Evolutionary conservation across 2,888 invertebrate genomes (phyloP).

Genomic region (Myopa testacea): DNA sequence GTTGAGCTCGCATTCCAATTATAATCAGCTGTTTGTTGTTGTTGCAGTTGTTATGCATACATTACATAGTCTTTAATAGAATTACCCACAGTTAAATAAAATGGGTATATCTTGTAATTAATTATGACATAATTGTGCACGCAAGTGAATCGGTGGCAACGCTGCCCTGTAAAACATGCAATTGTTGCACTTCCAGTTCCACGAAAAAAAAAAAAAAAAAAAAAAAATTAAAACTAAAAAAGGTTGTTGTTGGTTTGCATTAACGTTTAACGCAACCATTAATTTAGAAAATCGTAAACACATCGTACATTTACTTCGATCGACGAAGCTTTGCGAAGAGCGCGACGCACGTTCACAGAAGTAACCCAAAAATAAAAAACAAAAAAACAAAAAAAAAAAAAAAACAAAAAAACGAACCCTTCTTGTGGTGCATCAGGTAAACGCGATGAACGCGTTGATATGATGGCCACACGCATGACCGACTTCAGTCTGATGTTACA

Average conservation of each 20-base stretch:
- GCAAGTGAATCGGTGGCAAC: slow-evolving; percentile 15
- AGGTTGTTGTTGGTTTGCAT: slow-evolving; percentile 49
- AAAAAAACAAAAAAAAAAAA: background rate
- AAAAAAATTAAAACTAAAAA: background rate
- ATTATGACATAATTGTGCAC: slow-evolving; percentile 11
- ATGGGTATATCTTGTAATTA: background rate
- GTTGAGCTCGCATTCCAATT: background rate
- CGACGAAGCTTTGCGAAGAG: background rate
- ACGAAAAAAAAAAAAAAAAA: too few relatives aligned
- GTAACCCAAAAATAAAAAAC: background rate
- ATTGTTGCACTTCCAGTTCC: background rate
- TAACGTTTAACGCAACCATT: slow-evolving; percentile 57
- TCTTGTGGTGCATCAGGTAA: too few relatives aligned
- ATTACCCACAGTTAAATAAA: background rate
- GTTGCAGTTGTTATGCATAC: too few relatives aligned
- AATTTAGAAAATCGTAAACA: slow-evolving; percentile 64
- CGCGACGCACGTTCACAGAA: background rate
- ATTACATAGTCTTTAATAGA: background rate
- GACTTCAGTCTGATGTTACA: too few relatives aligned
- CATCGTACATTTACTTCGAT: slow-evolving; percentile 61
- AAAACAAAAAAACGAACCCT: too few relatives aligned
- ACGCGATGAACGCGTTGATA: background rate
- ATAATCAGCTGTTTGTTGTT: background rate
- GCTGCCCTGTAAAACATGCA: slow-evolving; percentile 7
- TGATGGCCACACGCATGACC: background rate